A percentile compares a stretch with the other conserved stretches of the same genome.
These are phyloP conservation scores for Tupaia tana DNA, from an alignment of 2,113 vertebrate genomes.

Conservation along the genomic window DNA sequence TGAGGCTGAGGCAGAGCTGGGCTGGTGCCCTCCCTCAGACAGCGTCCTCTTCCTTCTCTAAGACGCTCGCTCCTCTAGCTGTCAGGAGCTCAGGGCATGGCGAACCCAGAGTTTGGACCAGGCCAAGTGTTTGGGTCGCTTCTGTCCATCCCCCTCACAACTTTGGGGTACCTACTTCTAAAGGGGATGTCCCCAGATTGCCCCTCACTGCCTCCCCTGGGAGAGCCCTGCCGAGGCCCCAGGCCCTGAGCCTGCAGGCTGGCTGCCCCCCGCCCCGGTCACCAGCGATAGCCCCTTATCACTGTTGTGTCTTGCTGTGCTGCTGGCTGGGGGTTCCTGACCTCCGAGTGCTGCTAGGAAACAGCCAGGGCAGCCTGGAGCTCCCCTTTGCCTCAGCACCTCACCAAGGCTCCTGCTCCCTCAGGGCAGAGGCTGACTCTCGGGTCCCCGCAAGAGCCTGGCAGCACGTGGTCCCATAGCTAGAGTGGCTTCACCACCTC, in stretches of 20 bases:
- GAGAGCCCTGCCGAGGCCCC: not conserved
- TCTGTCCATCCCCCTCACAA: not conserved
- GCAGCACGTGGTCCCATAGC: rapidly evolving
- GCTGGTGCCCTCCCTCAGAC: not conserved
- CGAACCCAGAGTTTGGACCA: not conserved
- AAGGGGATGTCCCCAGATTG: not conserved
- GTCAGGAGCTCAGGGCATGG: not conserved
- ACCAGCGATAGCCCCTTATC: not conserved
- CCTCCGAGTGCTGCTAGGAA: not conserved
- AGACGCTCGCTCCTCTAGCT: not conserved
- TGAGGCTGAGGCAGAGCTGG: not conserved
- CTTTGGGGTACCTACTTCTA: not conserved
- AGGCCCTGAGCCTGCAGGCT: too few relatives aligned
- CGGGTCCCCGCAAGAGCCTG: not conserved
- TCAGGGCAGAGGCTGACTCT: not conserved
- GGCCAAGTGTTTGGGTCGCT: not conserved
- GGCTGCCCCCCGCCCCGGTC: not conserved
- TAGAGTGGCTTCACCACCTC: not conserved
- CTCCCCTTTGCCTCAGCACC: not conserved
- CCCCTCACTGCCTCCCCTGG: not conserved
- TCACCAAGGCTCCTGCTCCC: not conserved
- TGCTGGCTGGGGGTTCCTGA: not conserved
- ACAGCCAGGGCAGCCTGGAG: not conserved
- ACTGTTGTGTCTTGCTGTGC: conserved; percentile 49
- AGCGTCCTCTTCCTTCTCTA: not conserved